Evolutionary conservation across 2,797 vertebrate species (phyloP), one percentile per base, ranked within the genome.

Genomic region (Euthynnus affinis): DNA sequence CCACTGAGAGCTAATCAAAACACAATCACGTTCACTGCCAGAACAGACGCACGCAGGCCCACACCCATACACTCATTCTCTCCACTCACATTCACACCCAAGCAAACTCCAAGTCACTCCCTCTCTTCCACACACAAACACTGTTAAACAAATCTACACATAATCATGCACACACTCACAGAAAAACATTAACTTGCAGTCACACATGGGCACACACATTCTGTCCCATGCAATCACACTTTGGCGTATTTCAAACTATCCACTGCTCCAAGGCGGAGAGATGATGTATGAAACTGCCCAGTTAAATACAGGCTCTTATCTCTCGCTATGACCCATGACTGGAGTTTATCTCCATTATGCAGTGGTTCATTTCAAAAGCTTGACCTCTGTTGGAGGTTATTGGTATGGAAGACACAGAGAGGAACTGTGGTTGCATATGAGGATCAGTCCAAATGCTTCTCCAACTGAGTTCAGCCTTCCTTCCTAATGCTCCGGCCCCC

Each of bases 1-100:
- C 89, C 89, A 88, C 92, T 89, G 90, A 92, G 93, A 95, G 89
- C 93, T 94, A 93, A 94, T 95, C 91, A 95, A 94, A 95, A 95
- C 90, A 93, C 93, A 94, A 94, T 94, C 90, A 93, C 83, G 78
- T 92, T 91, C 89, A 78, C 88, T 83, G 90, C 87, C 88, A 92
- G 92, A 94, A 83, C 80, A 82, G 85, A 89, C 70, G 62, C 80
- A 90, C 85, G 82, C 74, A 60, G 70, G 84, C 79, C 80, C 18
- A 42, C 81, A 73, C 76, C 77, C 79, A 86, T 80, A 83, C 77
- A 83, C 71, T 88, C 71, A 81, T 72, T 85, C 76, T 83, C 82
- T 76, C 52, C 68, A 17, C 73, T 87, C 74, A 72, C 82, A 89
- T 76, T 89, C 76, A 87, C 61, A 71, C 57, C 52, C 75, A 80